Conservation (phyloP, 2,113 vertebrate species). For the Tympanuchus pallidicinctus region DNA sequence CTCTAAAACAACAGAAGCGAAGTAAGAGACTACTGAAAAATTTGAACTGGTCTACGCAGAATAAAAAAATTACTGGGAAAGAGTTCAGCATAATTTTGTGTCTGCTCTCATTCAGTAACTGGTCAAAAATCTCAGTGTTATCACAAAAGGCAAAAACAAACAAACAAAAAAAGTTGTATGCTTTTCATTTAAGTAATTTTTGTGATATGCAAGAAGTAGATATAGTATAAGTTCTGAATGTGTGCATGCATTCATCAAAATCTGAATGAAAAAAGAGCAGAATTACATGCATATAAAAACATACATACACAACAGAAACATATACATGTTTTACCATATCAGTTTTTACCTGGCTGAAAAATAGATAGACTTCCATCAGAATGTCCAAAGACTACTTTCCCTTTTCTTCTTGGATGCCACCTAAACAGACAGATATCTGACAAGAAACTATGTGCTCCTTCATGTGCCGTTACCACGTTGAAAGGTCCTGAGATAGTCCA, state of each 20-base stretch:
- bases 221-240: not conserved
- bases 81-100: not conserved
- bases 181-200: not conserved
- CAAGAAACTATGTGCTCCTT: slow-evolving; percentile 93
- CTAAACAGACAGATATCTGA: slow-evolving; percentile 94
- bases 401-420: slow-evolving; percentile 92
- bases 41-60: not conserved
- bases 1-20: not conserved
- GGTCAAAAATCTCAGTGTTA: not conserved
- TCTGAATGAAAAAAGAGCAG: not conserved
- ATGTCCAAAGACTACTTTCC: slow-evolving; percentile 95
- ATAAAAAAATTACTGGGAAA: not conserved
- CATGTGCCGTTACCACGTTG: slow-evolving; percentile 87
- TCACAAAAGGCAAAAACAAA: not conserved
- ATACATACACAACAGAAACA: not conserved
- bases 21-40: not conserved
- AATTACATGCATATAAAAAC: not conserved
- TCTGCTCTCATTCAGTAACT: not conserved
- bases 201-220: not conserved
- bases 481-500: slow-evolving; percentile 90
- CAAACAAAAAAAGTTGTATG: not conserved
- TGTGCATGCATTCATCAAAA: not conserved
- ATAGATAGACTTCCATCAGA: slow-evolving; percentile 94
- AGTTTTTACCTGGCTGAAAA: slow-evolving; percentile 91
- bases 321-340: not conserved